A percentile compares a stretch with the other conserved stretches of the same genome.
phyloP scores from a whole-genome alignment of 2,888 invertebrate genomes.

The Eutolmus rufibarbis region DNA sequence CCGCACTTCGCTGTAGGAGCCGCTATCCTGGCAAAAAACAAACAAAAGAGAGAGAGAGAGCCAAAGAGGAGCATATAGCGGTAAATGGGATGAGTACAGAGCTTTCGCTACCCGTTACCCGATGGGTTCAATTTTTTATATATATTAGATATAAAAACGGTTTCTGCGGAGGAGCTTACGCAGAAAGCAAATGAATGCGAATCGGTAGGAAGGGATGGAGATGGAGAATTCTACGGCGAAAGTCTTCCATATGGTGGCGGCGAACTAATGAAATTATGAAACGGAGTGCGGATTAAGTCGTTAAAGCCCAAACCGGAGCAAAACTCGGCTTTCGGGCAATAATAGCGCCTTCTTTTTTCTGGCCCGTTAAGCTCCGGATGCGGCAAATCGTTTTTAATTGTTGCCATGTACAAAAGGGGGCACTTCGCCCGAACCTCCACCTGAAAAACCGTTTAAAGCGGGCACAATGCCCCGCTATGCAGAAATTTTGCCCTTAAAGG shows the following conservation, averaged over 20 bases:
- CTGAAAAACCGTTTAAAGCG: not conserved
- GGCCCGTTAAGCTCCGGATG: constrained; percentile 10
- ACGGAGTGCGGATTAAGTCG: constrained; percentile 30
- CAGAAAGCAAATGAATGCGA: not conserved
- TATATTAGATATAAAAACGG: not conserved
- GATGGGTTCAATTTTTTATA: not conserved
- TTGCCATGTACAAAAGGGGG: not conserved
- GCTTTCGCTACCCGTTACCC: not conserved
- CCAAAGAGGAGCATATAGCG: not conserved
- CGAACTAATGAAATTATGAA: constrained; percentile 34
- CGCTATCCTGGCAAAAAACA: not conserved
- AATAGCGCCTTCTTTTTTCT: not conserved
- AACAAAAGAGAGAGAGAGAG: not conserved
- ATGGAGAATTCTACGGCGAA: not conserved
- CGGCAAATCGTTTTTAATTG: not conserved
- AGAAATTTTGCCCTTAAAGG: not conserved
- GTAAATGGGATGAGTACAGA: not conserved
- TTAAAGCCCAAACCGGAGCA: not conserved
- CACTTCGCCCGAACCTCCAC: not conserved
- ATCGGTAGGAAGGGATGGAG: not conserved
- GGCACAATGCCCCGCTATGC: not conserved
- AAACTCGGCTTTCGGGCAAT: not conserved
- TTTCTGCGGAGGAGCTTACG: not conserved
- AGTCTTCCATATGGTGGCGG: constrained; percentile 8
- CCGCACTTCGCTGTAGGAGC: not conserved